Evolutionary conservation across 2,797 vertebrate genomes (phyloP).

Genomic region (Poeciliopsis gracilis): DNA sequence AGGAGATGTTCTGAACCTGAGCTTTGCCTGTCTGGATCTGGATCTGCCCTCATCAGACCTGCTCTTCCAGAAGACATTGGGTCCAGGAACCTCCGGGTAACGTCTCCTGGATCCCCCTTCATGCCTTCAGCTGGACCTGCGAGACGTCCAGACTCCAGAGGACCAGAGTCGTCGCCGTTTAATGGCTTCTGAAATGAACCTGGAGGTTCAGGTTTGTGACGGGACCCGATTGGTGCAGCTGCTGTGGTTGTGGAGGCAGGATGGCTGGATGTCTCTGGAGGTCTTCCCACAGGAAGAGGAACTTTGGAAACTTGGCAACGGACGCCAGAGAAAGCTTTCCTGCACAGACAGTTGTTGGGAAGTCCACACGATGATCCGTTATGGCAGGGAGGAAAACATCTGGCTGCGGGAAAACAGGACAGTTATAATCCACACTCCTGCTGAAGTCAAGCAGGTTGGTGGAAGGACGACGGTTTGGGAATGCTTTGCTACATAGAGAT

Average conservation of each 20-base stretch:
- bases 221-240: neutral
- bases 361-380: constrained; percentile 18
- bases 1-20: neutral
- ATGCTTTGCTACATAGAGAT: neutral
- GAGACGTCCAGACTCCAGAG: neutral
- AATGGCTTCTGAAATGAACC: neutral
- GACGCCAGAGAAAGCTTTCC: constrained; percentile 32
- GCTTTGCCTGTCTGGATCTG: neutral
- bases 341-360: constrained; percentile 42
- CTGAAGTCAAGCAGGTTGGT: neutral
- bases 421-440: neutral
- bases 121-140: neutral
- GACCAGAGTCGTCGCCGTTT: neutral
- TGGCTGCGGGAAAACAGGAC: constrained; percentile 30
- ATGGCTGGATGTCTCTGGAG: neutral
- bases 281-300: neutral
- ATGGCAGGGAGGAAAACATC: constrained; percentile 51
- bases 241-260: neutral
- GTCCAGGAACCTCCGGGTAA: neutral
- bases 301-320: constrained; percentile 35
- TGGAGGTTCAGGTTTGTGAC: neutral
- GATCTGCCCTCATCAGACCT: neutral
- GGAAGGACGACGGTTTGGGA: neutral
- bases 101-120: neutral
- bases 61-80: neutral